These are phyloP conservation scores for Tolmerus cingulatus DNA, from an alignment of 2,888 invertebrate genomes.

Conservation along the genomic window DNA sequence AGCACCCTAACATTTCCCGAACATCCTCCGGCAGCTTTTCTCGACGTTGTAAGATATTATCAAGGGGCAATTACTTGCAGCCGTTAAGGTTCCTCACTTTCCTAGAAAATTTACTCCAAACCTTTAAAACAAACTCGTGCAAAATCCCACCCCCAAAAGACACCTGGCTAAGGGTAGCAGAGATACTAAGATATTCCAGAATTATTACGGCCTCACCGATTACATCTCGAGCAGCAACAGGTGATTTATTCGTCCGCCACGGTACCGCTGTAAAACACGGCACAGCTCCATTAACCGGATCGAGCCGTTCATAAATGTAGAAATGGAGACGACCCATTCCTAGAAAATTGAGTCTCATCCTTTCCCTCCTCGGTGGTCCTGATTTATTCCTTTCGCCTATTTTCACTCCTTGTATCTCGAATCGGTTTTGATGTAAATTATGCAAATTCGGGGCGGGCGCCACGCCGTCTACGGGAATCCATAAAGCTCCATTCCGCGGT, in stretches of 20 bases:
- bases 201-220: background rate
- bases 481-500: background rate
- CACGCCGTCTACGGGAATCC: background rate
- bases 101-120: background rate
- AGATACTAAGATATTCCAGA: background rate
- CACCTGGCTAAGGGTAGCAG: background rate
- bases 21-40: slow-evolving; percentile 23
- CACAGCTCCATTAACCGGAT: background rate
- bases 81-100: background rate
- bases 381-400: background rate
- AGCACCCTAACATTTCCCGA: background rate
- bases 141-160: background rate
- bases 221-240: slow-evolving; percentile 13
- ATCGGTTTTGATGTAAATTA: background rate
- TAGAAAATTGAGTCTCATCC: background rate
- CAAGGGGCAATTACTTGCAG: slow-evolving; percentile 10
- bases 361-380: background rate
- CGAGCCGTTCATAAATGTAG: slow-evolving; percentile 1
- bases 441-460: background rate
- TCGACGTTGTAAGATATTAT: background rate
- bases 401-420: background rate
- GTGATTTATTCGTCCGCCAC: slow-evolving; percentile 9
- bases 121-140: background rate
- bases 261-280: background rate
- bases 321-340: background rate